Evolutionary conservation across 2,113 vertebrate genomes (phyloP).

Genomic region (Psilopsiagon aymara): DNA sequence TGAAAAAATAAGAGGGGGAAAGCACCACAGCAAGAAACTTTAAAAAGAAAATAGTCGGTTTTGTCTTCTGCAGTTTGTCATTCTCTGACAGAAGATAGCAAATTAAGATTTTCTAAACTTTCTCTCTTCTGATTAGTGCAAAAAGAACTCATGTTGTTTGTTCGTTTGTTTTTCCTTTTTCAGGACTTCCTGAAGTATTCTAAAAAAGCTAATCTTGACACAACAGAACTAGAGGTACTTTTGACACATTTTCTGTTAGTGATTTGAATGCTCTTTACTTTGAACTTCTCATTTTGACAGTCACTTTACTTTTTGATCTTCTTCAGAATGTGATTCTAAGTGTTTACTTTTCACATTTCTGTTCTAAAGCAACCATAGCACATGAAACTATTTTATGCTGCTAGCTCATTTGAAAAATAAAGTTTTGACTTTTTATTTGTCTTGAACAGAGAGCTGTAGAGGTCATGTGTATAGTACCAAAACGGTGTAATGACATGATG

Average conservation of each 20-base stretch:
- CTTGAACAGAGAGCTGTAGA: constrained; percentile 91
- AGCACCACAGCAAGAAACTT: background rate
- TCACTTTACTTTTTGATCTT: background rate
- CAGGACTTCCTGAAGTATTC: constrained; percentile 97
- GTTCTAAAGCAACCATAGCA: background rate
- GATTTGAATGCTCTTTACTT: background rate
- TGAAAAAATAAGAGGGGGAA: background rate
- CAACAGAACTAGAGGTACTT: constrained; percentile 90
- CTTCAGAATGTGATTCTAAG: background rate
- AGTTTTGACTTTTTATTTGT: constrained; percentile 22
- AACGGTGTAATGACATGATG: constrained; percentile 99
- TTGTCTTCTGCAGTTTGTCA: background rate
- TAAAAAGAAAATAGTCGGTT: background rate
- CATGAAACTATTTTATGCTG: background rate
- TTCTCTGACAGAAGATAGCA: background rate
- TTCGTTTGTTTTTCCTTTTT: background rate
- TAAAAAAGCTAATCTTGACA: constrained; percentile 92
- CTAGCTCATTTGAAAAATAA: background rate
- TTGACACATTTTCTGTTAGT: constrained; percentile 1
- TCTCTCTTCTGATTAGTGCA: background rate
- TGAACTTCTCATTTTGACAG: background rate
- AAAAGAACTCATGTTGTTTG: background rate
- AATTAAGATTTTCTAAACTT: background rate
- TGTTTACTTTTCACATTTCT: background rate
- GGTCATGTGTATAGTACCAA: constrained; percentile 97